Conservation (phyloP, 2,888 invertebrate genomes). For the Meghimatium bilineatum region DNA sequence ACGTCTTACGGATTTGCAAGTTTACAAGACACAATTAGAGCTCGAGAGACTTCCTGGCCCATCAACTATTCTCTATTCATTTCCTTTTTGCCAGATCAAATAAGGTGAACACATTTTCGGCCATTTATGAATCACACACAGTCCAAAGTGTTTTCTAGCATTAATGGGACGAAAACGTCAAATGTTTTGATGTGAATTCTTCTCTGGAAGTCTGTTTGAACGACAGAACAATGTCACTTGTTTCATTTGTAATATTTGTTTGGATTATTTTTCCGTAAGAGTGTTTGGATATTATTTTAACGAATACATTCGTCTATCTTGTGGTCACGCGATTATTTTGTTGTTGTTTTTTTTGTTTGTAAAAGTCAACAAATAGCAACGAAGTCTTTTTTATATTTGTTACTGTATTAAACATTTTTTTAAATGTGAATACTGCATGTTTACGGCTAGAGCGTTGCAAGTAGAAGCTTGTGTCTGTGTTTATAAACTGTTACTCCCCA, state of each 20-base stretch:
- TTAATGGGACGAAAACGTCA: slow-evolving; percentile 7
- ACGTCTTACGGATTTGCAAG: slow-evolving; percentile 17
- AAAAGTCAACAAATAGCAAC: too few species aligned
- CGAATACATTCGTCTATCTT: too few species aligned
- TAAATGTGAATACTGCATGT: too few species aligned
- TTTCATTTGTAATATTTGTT: background rate
- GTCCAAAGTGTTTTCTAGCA: background rate
- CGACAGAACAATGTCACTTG: background rate
- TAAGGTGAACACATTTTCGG: slow-evolving; percentile 20
- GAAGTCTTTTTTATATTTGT: too few species aligned
- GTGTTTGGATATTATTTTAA: too few species aligned
- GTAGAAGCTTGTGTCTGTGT: too few species aligned
- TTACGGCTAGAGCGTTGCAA: too few species aligned
- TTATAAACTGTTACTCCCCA: too few species aligned
- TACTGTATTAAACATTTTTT: too few species aligned
- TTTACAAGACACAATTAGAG: slow-evolving; percentile 22
- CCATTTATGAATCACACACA: slow-evolving; percentile 16
- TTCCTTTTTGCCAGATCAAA: slow-evolving; percentile 1
- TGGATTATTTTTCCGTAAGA: background rate
- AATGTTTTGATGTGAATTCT: background rate
- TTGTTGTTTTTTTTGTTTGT: background rate
- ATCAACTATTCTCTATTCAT: background rate
- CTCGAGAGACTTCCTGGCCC: background rate
- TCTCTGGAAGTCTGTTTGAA: too few species aligned
- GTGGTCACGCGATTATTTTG: too few species aligned